These are phyloP conservation scores for Garrulus glandarius DNA, from an alignment of 2,797 vertebrate genomes.

Conservation along the genomic window DNA sequence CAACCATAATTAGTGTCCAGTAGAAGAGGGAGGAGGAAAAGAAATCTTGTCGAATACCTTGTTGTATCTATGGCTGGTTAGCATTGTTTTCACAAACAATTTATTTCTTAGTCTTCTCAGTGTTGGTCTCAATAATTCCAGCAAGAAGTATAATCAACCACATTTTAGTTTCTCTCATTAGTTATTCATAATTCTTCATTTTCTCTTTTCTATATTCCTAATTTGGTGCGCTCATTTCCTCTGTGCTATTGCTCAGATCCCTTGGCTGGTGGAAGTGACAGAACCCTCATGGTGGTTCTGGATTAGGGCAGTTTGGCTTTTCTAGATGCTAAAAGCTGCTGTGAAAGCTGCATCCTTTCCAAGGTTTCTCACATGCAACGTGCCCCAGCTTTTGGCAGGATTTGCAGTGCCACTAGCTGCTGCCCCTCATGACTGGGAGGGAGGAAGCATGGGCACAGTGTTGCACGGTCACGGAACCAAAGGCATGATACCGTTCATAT, in stretches of 20 bases:
- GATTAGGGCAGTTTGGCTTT: not conserved
- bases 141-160: not conserved
- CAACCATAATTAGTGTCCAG: not conserved
- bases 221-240: not conserved
- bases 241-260: not conserved
- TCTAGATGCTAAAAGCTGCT: not conserved
- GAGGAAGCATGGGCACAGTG: rapidly evolving
- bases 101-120: not conserved
- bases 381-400: not conserved
- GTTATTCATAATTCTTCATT: not conserved
- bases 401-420: not conserved
- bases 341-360: not conserved
- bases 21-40: rapidly evolving
- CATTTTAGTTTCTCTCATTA: not conserved
- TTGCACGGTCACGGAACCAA: not conserved
- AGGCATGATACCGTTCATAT: not conserved
- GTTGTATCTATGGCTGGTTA: not conserved
- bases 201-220: not conserved
- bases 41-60: not conserved
- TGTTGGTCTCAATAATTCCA: not conserved
- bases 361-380: not conserved
- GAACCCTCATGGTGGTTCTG: not conserved
- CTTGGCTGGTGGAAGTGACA: not conserved
- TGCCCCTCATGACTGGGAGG: not conserved
- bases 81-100: not conserved